Evolutionary conservation across 2,797 vertebrate species (phyloP).

Genomic region (Sphenopsis melanotis): DNA sequence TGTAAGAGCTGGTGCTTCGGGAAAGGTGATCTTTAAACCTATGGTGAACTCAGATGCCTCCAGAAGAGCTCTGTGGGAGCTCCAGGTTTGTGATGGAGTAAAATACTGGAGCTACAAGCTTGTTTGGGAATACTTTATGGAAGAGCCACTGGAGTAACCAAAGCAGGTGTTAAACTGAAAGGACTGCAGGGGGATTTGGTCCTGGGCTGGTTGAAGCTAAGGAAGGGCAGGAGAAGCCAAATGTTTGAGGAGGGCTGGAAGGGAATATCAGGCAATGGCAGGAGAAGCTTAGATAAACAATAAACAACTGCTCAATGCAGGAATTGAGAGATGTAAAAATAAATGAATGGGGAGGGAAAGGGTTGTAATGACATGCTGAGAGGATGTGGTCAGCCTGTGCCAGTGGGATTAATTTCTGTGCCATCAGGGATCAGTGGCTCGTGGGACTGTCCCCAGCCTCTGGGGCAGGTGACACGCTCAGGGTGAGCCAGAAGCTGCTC

Average conservation of each 20-base stretch:
- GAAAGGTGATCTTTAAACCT: not conserved
- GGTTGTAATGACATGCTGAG: not conserved
- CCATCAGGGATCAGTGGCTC: not conserved
- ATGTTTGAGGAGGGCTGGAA: not conserved
- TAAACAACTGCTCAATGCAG: not conserved
- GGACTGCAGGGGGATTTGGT: not conserved
- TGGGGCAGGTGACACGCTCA: accelerated
- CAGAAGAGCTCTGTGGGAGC: not conserved
- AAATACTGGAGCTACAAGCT: not conserved
- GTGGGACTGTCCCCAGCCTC: not conserved
- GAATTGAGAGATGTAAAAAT: not conserved
- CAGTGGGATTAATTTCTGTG: not conserved
- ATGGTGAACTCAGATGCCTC: not conserved
- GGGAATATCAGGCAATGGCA: not conserved
- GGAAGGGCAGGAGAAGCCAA: not conserved
- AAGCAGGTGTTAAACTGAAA: not conserved
- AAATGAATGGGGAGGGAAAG: not conserved
- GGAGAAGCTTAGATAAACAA: not conserved
- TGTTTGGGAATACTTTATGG: not conserved
- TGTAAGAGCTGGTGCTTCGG: not conserved
- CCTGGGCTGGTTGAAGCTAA: not conserved
- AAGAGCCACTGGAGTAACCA: not conserved
- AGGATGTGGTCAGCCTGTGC: not conserved
- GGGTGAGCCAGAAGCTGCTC: not conserved
- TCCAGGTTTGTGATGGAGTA: not conserved